Percentiles rank a stretch among this genome's conserved stretches.
phyloP scores from a whole-genome alignment of 2,113 vertebrate species.

The Dicerorhinus sumatrensis region DNA sequence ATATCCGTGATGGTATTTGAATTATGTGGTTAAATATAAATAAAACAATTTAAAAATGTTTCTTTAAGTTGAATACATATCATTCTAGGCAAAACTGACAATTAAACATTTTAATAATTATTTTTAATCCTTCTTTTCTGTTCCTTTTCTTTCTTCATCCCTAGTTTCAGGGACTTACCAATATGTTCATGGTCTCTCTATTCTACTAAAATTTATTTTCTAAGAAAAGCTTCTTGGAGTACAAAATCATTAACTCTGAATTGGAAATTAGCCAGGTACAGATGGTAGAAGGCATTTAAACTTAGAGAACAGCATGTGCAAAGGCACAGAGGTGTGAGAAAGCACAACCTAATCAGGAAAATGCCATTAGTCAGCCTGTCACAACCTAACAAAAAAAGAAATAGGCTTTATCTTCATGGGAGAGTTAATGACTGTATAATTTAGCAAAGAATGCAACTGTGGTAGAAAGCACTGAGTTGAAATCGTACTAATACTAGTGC shows the following conservation, averaged over 20 bases:
- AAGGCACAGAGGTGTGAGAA: slow-evolving; percentile 60
- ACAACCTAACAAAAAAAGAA: not conserved
- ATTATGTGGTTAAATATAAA: not conserved
- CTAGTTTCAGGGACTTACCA: not conserved
- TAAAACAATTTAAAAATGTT: not conserved
- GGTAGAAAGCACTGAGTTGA: not conserved
- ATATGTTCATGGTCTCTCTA: not conserved
- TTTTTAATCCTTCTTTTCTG: not conserved
- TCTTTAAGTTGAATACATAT: not conserved
- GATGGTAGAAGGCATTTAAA: slow-evolving; percentile 44
- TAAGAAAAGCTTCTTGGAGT: not conserved
- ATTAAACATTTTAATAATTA: not conserved
- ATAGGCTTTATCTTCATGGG: not conserved
- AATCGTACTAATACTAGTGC: not conserved
- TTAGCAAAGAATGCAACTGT: not conserved
- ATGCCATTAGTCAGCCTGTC: slow-evolving; percentile 42
- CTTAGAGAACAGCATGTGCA: slow-evolving; percentile 14
- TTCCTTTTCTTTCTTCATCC: not conserved
- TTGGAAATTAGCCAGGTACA: slow-evolving; percentile 64
- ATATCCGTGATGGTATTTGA: not conserved
- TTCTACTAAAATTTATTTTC: slow-evolving; percentile 44
- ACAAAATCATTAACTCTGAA: slow-evolving; percentile 14
- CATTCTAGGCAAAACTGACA: not conserved
- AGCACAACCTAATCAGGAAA: slow-evolving; percentile 17
- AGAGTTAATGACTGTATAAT: not conserved